These are phyloP conservation scores for Teleopsis dalmanni DNA, from an alignment of 1,140 invertebrate genomes.

Conservation along the genomic window DNA sequence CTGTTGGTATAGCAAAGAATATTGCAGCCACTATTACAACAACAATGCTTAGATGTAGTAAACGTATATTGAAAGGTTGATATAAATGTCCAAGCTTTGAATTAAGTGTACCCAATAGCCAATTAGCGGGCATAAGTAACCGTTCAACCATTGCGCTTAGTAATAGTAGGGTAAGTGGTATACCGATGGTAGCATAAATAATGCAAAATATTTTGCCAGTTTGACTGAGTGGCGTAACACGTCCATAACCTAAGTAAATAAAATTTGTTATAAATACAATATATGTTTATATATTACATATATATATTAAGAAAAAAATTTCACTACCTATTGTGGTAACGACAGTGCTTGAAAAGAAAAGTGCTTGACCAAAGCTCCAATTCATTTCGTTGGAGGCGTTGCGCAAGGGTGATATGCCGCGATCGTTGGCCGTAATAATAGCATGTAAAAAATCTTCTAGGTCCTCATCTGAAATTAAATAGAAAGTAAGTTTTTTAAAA, in stretches of 20 bases:
- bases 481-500: conserved; percentile 41
- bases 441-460: conserved; percentile 65
- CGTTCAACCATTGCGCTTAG: conserved; percentile 72
- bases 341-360: conserved; percentile 79
- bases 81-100: conserved; percentile 57
- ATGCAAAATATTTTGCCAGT: conserved; percentile 81
- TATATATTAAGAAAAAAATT: background rate
- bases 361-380: conserved; percentile 80
- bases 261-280: background rate
- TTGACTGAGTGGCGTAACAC: conserved; percentile 73
- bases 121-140: conserved; percentile 62
- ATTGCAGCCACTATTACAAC: conserved; percentile 55
- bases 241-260: conserved; percentile 64
- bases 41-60: conserved; percentile 65
- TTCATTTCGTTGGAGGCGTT: conserved; percentile 73
- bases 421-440: conserved; percentile 65
- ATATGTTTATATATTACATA: too few relatives aligned
- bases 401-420: conserved; percentile 64
- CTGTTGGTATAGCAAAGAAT: conserved; percentile 68
- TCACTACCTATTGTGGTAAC: conserved; percentile 73
- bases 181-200: conserved; percentile 72
- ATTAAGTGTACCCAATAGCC: conserved; percentile 55
- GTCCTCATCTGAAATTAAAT: conserved; percentile 55
- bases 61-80: conserved; percentile 65
- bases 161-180: conserved; percentile 71